Base-by-base conservation (phyloP, 1,140 invertebrate genomes). In the Leptopilina boulardi region DNA sequence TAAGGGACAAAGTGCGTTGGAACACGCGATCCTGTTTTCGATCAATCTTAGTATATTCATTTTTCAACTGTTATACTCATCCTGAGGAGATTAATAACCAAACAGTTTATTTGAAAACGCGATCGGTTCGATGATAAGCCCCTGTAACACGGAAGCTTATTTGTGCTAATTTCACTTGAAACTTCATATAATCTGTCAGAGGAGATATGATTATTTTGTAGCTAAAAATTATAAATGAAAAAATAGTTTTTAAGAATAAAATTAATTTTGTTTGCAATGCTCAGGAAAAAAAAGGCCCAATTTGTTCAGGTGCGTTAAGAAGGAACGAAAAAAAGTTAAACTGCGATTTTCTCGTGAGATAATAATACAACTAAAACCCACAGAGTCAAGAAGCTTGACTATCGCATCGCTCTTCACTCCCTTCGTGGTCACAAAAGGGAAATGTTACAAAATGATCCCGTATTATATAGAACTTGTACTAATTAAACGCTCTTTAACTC, bases 1-100 rank as follows among this genome's bases (percentile, higher is more conserved):
- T 80, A 84, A 85, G 83, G 84, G 85, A 88, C 86, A 88, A 89
- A 89, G 85, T 89, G 87, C 86, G 85, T 88, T 78, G 81, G 80
- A 83, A 76, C 88, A 89, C 88, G 88, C 88, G 87, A 81, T 78
- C 42, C 47, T 78, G 74, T 42, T 73, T 73, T 47, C 47, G 70
- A 51, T 71, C 59, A 73, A 78, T 66, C 59, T 59, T 19, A 19
- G 59, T 66, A 38, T 38, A 38, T 66, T 66, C 59, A 66, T 66
- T 66, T 66, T 66, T 66, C 23, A 66, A 15, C 59, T 23, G 59
- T 66, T 66, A n/a, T n/a, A 66, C 59, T 66, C 59, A 66, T 66
- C 59, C 59, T n/a, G 59, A 66, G 59, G 59, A 66, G 59, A 66
- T 66, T 66, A 66, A 66, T 66, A 66, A 23, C 59, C 59, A 66